Conservation (phyloP, 2,888 invertebrate genomes). For the Stratiomys singularior region DNA sequence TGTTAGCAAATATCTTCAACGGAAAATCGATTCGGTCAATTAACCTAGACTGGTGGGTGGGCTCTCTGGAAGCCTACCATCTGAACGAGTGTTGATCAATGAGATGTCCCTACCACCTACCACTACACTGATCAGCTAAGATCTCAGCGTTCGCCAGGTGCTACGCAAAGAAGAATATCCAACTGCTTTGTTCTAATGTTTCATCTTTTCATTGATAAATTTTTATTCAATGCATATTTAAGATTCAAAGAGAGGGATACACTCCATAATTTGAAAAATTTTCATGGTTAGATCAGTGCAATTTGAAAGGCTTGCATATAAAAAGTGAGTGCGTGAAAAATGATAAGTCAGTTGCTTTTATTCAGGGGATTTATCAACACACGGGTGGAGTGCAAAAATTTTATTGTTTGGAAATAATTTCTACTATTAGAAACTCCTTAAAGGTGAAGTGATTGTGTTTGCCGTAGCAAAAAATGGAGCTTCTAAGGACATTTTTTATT, state of each 20-base stretch:
- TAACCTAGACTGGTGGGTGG: constrained; percentile 33
- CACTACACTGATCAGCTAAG: background rate
- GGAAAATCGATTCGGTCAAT: constrained; percentile 50
- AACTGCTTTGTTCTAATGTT: constrained; percentile 26
- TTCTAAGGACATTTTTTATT: constrained; percentile 36
- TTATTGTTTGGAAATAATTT: background rate
- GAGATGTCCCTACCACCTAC: constrained; percentile 45
- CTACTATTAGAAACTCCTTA: too few relatives aligned
- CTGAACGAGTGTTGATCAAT: constrained; percentile 25
- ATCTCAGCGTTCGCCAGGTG: background rate
- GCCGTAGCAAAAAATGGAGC: background rate
- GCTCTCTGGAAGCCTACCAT: constrained; percentile 17
- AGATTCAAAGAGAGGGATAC: constrained; percentile 3
- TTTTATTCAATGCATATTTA: constrained; percentile 14
- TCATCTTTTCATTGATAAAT: constrained; percentile 29
- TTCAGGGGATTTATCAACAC: constrained; percentile 4
- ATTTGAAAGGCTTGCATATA: constrained; percentile 48
- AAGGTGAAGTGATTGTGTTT: background rate
- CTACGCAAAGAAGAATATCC: background rate
- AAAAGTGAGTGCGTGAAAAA: constrained; percentile 46
- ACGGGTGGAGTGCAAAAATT: background rate
- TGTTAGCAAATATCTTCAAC: background rate
- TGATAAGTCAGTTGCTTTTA: constrained; percentile 47
- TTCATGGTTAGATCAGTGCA: constrained; percentile 15
- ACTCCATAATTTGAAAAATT: background rate